Conservation (phyloP, 2,113 vertebrate genomes). For the Sakesphorus luctuosus region DNA sequence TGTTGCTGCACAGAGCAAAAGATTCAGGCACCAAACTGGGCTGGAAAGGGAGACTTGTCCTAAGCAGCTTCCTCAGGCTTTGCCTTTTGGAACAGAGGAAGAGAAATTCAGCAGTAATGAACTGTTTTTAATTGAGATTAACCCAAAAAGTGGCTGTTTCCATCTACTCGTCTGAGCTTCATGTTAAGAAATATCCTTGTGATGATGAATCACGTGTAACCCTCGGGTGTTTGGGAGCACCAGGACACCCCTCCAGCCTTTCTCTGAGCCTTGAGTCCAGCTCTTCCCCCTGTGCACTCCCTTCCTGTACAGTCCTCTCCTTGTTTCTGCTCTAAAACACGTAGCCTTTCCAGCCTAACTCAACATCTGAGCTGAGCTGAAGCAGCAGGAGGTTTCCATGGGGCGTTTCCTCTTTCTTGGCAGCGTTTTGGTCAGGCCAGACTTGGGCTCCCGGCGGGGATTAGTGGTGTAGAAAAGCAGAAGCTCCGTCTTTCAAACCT, state of each 20-base stretch:
- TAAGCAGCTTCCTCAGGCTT: not conserved
- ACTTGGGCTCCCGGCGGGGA: not conserved
- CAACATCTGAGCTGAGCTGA: not conserved
- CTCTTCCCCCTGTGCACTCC: not conserved
- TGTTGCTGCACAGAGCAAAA: not conserved
- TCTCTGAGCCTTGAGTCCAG: not conserved
- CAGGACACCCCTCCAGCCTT: not conserved
- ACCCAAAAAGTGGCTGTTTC: not conserved
- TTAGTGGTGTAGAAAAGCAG: conserved; percentile 46
- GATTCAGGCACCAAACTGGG: not conserved
- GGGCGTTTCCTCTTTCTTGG: conserved; percentile 34
- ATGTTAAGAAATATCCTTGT: not conserved
- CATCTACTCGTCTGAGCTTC: not conserved
- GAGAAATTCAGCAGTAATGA: not conserved
- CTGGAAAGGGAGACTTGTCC: not conserved
- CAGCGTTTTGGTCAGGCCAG: not conserved
- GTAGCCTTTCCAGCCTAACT: not conserved
- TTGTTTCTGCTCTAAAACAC: not conserved
- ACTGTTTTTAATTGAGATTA: not conserved
- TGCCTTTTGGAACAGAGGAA: not conserved
- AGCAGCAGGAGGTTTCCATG: not conserved
- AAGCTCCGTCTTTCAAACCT: conserved; percentile 27
- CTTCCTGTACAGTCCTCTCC: not conserved
- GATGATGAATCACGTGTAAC: not conserved
- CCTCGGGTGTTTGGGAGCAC: not conserved